These are phyloP conservation scores for Leptocoma aspasia DNA, from an alignment of 2,113 vertebrate genomes.

Conservation along the genomic window DNA sequence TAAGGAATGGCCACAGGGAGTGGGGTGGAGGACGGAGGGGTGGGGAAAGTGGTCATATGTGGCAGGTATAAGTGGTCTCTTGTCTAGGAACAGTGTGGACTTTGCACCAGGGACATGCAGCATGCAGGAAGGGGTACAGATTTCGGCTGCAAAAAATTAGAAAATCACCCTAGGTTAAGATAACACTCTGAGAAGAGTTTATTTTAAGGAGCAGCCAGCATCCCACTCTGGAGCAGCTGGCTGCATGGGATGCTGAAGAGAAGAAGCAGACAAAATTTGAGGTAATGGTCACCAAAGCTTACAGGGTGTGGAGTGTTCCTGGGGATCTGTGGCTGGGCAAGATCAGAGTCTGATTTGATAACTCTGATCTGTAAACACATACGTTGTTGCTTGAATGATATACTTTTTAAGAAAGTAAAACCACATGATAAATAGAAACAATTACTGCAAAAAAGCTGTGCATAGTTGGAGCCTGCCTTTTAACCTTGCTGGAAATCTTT, in stretches of 20 bases:
- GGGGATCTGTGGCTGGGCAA: not conserved
- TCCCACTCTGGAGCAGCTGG: not conserved
- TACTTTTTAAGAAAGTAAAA: not conserved
- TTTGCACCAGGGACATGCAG: not conserved
- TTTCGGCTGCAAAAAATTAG: not conserved
- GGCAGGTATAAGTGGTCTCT: not conserved
- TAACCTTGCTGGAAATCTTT: not conserved
- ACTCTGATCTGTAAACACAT: not conserved
- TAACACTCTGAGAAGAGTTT: not conserved
- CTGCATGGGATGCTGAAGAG: not conserved
- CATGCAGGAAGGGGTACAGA: not conserved
- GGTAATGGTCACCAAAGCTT: not conserved
- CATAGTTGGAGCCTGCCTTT: not conserved
- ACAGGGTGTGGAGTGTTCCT: rapidly evolving
- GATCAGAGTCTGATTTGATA: not conserved
- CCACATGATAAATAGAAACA: not conserved
- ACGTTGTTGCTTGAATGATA: not conserved
- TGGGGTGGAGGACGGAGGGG: too few species aligned
- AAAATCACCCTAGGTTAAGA: not conserved
- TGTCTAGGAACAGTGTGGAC: not conserved
- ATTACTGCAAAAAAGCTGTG: not conserved
- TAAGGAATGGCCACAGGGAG: not conserved
- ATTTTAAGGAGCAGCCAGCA: not conserved
- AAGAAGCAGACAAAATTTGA: not conserved
- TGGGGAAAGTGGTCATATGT: not conserved